Conservation (phyloP, 1,140 invertebrate genomes). For the Hydropsyche tenuis region DNA sequence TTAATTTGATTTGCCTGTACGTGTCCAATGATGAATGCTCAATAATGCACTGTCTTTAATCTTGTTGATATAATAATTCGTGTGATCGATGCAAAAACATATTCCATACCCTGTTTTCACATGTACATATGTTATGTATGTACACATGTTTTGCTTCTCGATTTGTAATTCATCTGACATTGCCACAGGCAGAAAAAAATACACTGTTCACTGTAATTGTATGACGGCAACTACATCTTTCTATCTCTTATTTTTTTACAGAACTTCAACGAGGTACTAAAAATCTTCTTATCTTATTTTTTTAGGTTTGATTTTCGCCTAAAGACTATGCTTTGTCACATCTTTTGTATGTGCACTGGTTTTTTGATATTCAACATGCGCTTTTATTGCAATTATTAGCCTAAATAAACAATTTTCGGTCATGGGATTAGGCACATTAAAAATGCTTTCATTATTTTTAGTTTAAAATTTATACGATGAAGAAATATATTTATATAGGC, state of each 20-base stretch:
- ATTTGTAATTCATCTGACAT: conserved; percentile 23
- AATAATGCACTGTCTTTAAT: conserved; percentile 41
- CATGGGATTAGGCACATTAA: background rate
- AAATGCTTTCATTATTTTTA: no score
- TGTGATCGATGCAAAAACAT: background rate
- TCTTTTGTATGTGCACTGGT: conserved; percentile 16
- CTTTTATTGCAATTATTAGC: conserved; percentile 30
- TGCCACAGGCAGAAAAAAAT: conserved; percentile 34
- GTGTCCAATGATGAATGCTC: conserved; percentile 40
- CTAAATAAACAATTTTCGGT: background rate
- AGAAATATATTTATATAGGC: background rate
- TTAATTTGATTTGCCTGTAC: conserved; percentile 45
- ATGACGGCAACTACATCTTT: conserved; percentile 47
- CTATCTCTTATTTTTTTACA: conserved; percentile 50
- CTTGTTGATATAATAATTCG: background rate
- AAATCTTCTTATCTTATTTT: conserved; percentile 38
- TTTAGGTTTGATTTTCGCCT: conserved; percentile 18
- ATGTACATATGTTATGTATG: no score
- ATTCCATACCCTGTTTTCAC: background rate
- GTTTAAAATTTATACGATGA: background rate
- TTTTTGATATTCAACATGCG: conserved; percentile 19
- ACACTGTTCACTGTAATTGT: conserved; percentile 39
- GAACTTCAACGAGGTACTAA: conserved; percentile 50
- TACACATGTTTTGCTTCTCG: no score
- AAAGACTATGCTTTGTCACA: conserved; percentile 25